These are phyloP conservation scores for Pogoniulus pusillus DNA, from an alignment of 2,797 vertebrate species.

Conservation along the genomic window DNA sequence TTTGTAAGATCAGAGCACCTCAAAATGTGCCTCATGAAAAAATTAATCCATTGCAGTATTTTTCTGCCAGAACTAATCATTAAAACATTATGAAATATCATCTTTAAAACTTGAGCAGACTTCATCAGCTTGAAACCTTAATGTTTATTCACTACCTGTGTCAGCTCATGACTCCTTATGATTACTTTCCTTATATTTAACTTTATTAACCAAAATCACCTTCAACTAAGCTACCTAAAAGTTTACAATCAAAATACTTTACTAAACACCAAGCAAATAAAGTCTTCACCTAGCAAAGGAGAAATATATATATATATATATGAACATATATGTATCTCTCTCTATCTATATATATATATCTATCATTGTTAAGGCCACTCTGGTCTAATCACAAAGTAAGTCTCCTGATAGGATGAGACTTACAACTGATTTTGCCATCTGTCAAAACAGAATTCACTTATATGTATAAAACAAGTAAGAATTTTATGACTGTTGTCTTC, in stretches of 20 bases:
- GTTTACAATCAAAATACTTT: neutral
- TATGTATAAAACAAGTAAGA: neutral
- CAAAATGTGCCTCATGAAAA: neutral
- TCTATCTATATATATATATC: too few species aligned
- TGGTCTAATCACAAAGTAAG: neutral
- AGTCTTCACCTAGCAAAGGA: neutral
- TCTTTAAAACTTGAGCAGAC: neutral
- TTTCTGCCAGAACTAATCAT: neutral
- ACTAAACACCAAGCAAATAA: neutral
- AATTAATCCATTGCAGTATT: neutral
- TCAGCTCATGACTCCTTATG: neutral
- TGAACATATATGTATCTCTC: too few species aligned
- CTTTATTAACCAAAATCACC: neutral
- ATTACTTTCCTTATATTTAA: neutral
- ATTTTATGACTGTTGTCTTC: neutral
- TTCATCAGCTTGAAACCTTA: neutral
- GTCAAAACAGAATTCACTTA: neutral
- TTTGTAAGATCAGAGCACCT: neutral
- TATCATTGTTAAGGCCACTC: neutral
- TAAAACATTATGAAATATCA: neutral
- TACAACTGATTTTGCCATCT: neutral
- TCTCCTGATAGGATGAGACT: neutral
- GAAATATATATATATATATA: neutral
- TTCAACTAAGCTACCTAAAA: neutral
- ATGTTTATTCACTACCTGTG: neutral